Evolutionary conservation across 2,888 invertebrate genomes (phyloP).

Genomic region (Aproaerema taeniolella): DNA sequence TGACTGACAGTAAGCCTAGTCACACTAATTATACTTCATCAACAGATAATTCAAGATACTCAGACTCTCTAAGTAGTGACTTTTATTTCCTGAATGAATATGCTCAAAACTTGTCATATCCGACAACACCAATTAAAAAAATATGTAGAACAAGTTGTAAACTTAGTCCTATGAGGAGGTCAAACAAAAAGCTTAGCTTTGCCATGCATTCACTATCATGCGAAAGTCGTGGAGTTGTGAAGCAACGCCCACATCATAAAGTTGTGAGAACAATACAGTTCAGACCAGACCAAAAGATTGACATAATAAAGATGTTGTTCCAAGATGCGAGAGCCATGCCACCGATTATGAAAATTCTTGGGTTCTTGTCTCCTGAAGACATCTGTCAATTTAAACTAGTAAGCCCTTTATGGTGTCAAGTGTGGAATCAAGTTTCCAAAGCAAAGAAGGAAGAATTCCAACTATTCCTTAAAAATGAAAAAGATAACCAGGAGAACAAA

Average conservation of each 20-base stretch:
- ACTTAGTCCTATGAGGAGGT: slow-evolving; percentile 46
- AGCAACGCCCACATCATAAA: slow-evolving; percentile 30
- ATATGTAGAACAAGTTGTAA: slow-evolving; percentile 45
- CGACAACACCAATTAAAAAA: slow-evolving; percentile 62
- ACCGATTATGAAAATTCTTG: slow-evolving; percentile 53
- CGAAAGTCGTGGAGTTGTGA: slow-evolving; percentile 40
- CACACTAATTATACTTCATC: slow-evolving; percentile 15
- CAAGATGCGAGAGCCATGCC: slow-evolving; percentile 37
- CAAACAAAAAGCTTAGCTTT: slow-evolving; percentile 53
- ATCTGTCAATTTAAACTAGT: slow-evolving; percentile 57
- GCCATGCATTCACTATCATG: slow-evolving; percentile 57
- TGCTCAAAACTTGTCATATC: slow-evolving; percentile 41
- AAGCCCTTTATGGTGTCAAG: slow-evolving; percentile 50
- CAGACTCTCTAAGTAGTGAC: slow-evolving; percentile 19
- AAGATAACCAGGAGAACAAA: slow-evolving; percentile 57
- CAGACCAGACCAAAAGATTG: slow-evolving; percentile 57
- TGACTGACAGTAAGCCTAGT: slow-evolving; percentile 39
- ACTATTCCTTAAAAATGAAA: slow-evolving; percentile 41
- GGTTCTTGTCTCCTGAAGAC: slow-evolving; percentile 54
- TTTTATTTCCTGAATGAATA: slow-evolving; percentile 28
- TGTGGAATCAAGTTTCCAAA: slow-evolving; percentile 47
- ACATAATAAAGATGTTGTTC: slow-evolving; percentile 55
- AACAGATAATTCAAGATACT: slow-evolving; percentile 14
- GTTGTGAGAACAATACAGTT: slow-evolving; percentile 35
- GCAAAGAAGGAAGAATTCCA: slow-evolving; percentile 41